Percentiles rank a stretch among this genome's conserved stretches.
Evolutionary conservation across 2,888 invertebrate species (phyloP).

Genomic region (Leptinotarsa peninsularis): DNA sequence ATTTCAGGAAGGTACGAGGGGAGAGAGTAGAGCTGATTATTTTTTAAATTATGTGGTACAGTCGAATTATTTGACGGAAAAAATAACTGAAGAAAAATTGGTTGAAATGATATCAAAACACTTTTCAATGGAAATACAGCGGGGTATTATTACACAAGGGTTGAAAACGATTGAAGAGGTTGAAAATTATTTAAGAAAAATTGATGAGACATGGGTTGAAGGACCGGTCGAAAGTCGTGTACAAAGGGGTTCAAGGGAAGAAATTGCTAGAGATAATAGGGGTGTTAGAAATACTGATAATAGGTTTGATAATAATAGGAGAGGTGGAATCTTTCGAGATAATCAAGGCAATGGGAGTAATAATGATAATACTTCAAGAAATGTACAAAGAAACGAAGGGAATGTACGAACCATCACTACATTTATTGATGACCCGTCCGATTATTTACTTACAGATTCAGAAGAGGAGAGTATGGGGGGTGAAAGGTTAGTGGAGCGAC

Average conservation of each 20-base stretch:
- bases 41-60: neutral
- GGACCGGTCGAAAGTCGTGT: neutral
- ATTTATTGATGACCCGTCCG: slow-evolving; percentile 15
- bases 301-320: neutral
- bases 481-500: neutral
- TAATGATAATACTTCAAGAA: neutral
- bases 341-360: neutral
- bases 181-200: slow-evolving; percentile 20
- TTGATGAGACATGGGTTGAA: neutral
- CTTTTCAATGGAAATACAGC: neutral
- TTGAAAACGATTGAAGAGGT: slow-evolving; percentile 14
- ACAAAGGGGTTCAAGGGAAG: neutral
- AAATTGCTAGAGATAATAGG: neutral
- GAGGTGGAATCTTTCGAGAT: neutral
- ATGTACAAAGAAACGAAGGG: neutral
- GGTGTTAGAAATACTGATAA: neutral
- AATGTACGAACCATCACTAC: slow-evolving; percentile 18
- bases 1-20: neutral
- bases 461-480: neutral
- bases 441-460: slow-evolving; percentile 14
- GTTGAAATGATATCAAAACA: slow-evolving; percentile 16
- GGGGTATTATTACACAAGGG: slow-evolving; percentile 18
- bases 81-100: neutral
- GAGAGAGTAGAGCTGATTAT: slow-evolving; percentile 15
- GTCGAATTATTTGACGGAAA: slow-evolving; percentile 1